phyloP scores from a whole-genome alignment of 2,888 invertebrate species.

The Drosophila histrio region DNA sequence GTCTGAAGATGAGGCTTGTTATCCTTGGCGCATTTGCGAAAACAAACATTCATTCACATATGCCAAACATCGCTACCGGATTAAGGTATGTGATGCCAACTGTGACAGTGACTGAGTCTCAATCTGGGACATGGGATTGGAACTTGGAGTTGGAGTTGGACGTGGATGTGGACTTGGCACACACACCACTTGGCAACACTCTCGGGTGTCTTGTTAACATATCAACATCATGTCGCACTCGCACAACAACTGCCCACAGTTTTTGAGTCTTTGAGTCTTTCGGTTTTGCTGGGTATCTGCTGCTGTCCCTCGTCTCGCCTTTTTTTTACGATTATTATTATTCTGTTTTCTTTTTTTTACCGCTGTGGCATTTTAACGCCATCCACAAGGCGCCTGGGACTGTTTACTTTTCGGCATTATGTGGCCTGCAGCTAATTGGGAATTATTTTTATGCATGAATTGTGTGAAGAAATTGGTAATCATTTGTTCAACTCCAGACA shows the following conservation, averaged over 20 bases:
- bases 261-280: slow-evolving; percentile 5
- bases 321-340: slow-evolving; percentile 78
- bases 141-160: slow-evolving; percentile 3
- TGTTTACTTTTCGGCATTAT: slow-evolving; percentile 65
- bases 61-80: slow-evolving; percentile 77
- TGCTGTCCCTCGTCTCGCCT: slow-evolving; percentile 26
- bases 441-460: slow-evolving; percentile 80
- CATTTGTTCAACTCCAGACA: slow-evolving; percentile 56
- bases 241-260: slow-evolving; percentile 59
- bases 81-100: slow-evolving; percentile 72
- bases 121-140: slow-evolving; percentile 14
- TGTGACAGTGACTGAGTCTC: slow-evolving; percentile 63
- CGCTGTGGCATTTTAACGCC: slow-evolving; percentile 73
- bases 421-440: slow-evolving; percentile 72
- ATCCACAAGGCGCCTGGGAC: slow-evolving; percentile 69
- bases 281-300: slow-evolving; percentile 14
- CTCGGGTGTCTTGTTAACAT: slow-evolving; percentile 80
- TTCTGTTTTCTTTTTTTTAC: slow-evolving; percentile 45
- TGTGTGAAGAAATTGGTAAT: slow-evolving; percentile 79
- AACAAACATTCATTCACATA: slow-evolving; percentile 77
- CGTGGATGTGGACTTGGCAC: slow-evolving; percentile 22
- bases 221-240: slow-evolving; percentile 81
- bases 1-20: slow-evolving; percentile 49
- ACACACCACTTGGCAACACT: slow-evolving; percentile 78
- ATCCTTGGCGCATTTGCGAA: slow-evolving; percentile 69